Conservation (phyloP, 2,797 vertebrate genomes). For the Hylomyscus alleni region DNA sequence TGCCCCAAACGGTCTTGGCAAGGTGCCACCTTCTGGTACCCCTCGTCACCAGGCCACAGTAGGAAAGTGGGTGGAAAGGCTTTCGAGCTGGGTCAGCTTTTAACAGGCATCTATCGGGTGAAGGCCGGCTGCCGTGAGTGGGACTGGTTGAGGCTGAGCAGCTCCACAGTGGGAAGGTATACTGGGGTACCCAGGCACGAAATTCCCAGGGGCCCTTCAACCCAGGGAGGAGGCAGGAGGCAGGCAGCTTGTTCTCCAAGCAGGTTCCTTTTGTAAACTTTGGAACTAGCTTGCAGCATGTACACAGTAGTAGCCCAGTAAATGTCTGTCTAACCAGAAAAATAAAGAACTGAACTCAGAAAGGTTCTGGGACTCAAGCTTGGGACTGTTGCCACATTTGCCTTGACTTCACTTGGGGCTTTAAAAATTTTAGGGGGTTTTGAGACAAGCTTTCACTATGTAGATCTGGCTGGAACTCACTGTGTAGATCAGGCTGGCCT, state of each 20-base stretch:
- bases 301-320: background rate
- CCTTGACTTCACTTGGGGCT: background rate
- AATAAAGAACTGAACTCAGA: background rate
- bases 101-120: background rate
- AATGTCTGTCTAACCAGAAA: background rate
- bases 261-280: background rate
- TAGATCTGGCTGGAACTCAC: background rate
- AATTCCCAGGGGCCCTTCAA: background rate
- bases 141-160: background rate
- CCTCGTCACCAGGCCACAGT: background rate
- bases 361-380: background rate
- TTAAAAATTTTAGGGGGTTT: background rate
- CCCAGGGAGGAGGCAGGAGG: background rate
- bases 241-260: background rate
- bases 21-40: slow-evolving; percentile 1
- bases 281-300: background rate
- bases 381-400: background rate
- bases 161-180: background rate
- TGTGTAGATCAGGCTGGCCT: background rate
- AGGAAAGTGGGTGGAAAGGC: background rate
- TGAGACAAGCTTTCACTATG: background rate
- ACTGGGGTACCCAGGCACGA: background rate
- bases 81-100: background rate
- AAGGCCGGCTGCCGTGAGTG: background rate
- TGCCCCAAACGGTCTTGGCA: slow-evolving; percentile 53